A percentile compares a stretch with the other conserved stretches of the same genome.
These are phyloP conservation scores for Zeuzera pyrina DNA, from an alignment of 2,888 invertebrate genomes.

Conservation along the genomic window DNA sequence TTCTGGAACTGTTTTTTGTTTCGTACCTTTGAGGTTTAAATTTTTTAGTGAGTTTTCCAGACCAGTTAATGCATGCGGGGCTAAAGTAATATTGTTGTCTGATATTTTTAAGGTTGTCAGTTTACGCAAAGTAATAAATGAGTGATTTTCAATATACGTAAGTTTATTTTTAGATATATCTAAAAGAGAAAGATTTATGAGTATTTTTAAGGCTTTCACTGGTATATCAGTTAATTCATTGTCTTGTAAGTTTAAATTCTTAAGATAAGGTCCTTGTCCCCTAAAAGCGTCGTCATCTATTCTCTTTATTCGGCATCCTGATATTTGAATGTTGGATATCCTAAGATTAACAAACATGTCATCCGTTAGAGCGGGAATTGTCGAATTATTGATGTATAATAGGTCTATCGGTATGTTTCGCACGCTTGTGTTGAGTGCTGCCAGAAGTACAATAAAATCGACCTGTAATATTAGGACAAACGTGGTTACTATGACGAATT, in stretches of 20 bases:
- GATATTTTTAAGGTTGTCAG: slow-evolving; percentile 88
- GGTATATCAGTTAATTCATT: slow-evolving; percentile 87
- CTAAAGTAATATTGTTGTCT: slow-evolving; percentile 87
- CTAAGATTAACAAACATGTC: slow-evolving; percentile 79
- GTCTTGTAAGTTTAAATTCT: slow-evolving; percentile 89
- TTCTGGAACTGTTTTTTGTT: slow-evolving; percentile 84
- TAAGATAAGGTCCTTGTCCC: slow-evolving; percentile 85
- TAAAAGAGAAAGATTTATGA: slow-evolving; percentile 82
- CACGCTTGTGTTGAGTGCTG: slow-evolving; percentile 80
- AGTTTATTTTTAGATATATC: slow-evolving; percentile 90
- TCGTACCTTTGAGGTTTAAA: slow-evolving; percentile 89
- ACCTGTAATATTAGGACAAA: slow-evolving; percentile 63
- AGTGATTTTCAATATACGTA: slow-evolving; percentile 78
- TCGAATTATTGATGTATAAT: slow-evolving; percentile 91
- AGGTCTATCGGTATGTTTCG: slow-evolving; percentile 82
- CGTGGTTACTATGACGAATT: neutral
- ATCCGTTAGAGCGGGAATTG: slow-evolving; percentile 78
- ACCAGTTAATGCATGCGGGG: slow-evolving; percentile 81
- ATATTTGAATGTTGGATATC: slow-evolving; percentile 88
- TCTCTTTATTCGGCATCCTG: slow-evolving; percentile 82
- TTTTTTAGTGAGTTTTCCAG: slow-evolving; percentile 88
- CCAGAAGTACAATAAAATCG: slow-evolving; percentile 82
- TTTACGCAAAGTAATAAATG: slow-evolving; percentile 81
- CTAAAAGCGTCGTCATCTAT: slow-evolving; percentile 83
- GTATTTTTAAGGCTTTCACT: slow-evolving; percentile 76